These are phyloP conservation scores for Nomada flava DNA, from an alignment of 2,888 invertebrate genomes.

Conservation along the genomic window DNA sequence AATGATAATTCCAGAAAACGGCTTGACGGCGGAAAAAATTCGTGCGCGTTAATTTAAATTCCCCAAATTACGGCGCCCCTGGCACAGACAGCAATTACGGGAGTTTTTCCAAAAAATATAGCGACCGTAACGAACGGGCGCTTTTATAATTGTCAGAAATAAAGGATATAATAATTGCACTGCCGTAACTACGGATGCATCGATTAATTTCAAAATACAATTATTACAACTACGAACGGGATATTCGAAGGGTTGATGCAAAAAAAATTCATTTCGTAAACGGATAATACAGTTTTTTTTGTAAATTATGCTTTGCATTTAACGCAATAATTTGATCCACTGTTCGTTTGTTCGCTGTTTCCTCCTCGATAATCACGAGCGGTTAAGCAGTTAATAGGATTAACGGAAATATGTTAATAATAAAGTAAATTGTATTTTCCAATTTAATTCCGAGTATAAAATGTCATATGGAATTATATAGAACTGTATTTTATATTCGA, in stretches of 20 bases:
- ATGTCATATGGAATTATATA: neutral
- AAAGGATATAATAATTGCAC: neutral
- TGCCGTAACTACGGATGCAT: neutral
- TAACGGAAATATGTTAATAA: neutral
- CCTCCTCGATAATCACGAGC: neutral
- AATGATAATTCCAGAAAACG: constrained; percentile 24
- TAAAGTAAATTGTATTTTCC: too few relatives aligned
- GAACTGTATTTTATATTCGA: too few relatives aligned
- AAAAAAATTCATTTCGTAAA: neutral
- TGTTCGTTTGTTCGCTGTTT: too few relatives aligned
- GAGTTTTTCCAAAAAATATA: constrained; percentile 2
- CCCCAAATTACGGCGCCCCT: constrained; percentile 2
- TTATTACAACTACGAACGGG: neutral
- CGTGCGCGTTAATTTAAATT: constrained; percentile 24
- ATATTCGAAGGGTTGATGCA: neutral
- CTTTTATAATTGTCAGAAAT: constrained; percentile 14
- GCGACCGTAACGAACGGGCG: neutral
- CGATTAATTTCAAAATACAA: neutral
- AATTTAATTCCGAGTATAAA: neutral
- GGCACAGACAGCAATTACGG: constrained; percentile 6
- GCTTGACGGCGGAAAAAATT: constrained; percentile 18
- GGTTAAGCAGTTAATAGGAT: neutral
- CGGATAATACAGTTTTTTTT: too few relatives aligned
- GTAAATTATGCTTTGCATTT: too few relatives aligned
- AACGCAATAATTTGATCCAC: too few relatives aligned